Evolutionary conservation across 92 coral and sea anemone species (phyloP), one percentile per base, ranked within the genome.

Genomic region (Epizoanthus rinbou): DNA sequence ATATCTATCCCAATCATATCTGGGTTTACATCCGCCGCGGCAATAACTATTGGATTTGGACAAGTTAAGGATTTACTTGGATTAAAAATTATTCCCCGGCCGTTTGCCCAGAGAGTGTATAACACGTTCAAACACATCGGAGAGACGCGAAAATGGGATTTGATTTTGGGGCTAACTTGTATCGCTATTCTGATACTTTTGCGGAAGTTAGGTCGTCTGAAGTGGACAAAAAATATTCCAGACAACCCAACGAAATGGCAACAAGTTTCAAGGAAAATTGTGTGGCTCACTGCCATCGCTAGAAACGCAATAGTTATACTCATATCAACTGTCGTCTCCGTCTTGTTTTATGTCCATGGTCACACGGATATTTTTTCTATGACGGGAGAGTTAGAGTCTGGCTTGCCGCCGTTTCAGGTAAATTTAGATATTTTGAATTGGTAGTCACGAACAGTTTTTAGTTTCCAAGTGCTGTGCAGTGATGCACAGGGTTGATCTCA

Each of bases 11-110:
- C 99, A 8, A 90, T 97, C 28, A 92, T 94, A 1, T 90, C 91
- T 58, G 99, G 99, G 11, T 97, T 97, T 70, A 97, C 99, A 1
- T 94, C 99, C 0, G 86, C 99, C 18, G 99, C 99, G 31, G 98
- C 99, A 0, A 90, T 94, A 14, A 97, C 95, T 84, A 97, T 97
- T 50, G 98, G 97, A 8, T 81, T 93, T 45, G 91, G 98, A n/a
- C 99, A 94, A 84, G 70, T 97, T 64, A 95, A 95, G 69, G 99
- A 92, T 53, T 80, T 97, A 63, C 87, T 95, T 10, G 98, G 98
- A 33, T 70, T 95, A 22, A 66, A 72, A 85, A 87, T 88, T 52
- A 88, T 95, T 57, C 98, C 99, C 11, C 91, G 98, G 66, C 91
- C 88, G n/a, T 92, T 96, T 45, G 58, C 90, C 15, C 67, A 91